Base-by-base conservation (phyloP, 2,888 invertebrate genomes). In the Ennomos fuscantarius region DNA sequence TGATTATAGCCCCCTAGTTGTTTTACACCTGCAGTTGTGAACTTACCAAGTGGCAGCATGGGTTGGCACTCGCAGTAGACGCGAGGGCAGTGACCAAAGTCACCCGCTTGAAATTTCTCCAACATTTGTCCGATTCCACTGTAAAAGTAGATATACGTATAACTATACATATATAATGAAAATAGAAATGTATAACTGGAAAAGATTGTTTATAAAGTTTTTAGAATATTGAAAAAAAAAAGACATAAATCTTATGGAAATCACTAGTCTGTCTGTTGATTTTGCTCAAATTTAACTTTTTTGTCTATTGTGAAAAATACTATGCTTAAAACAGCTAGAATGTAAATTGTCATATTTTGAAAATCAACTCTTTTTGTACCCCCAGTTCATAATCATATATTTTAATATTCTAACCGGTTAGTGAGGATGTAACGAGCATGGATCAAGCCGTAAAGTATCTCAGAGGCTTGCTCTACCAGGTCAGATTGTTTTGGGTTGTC, bases 341-440 rank as follows among this genome's bases (percentile, higher is more conserved):
- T n/a, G n/a, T 24, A 24, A 24, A 24, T 24, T 2, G 2, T 3
- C 24, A 24, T 24, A 24, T 24, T 3, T 24, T 24, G 1, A 24
- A 24, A 24, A 24, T n/a, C 24, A 24, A 2, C 3, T 24, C 24
- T 24, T 24, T 24, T 24, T 1, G 1, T 2, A 1, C 3, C 24
- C n/a, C 24, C 1, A 24, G 24, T 24, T 24, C 6, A 44, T 47
- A 44, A 51, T 49, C 8, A 13, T 3, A 9, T 40, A 9, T 24
- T 34, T 40, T 50, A 8, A 35, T 32, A 12, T 37, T 2, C 68
- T 79, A 68, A 93, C 93, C 93, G 95, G 93, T 99, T 99, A 68
- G 99, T 99, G 85, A 99, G 95, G 85, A 99, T 99, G 92, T 99
- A 99, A 78, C 99, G 96, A 76, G 99, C 99, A 85, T 99, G 99